phyloP scores from a whole-genome alignment of 64 coral and sea anemone genomes.

The Stylophora pistillata region DNA sequence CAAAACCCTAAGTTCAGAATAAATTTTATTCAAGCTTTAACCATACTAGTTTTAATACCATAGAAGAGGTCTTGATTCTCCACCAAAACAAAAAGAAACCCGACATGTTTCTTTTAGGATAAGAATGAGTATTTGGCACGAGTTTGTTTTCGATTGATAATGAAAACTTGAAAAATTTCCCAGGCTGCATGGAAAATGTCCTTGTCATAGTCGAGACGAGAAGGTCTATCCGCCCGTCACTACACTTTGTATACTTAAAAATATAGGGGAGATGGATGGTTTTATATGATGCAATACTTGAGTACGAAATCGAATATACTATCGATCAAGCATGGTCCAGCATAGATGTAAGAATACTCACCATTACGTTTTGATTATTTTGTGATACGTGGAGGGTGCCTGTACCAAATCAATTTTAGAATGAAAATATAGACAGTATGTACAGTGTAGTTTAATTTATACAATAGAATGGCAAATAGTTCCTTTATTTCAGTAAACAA shows the following conservation, averaged over 20 bases:
- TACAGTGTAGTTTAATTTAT: conserved; percentile 17
- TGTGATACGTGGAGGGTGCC: not conserved
- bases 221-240: not conserved
- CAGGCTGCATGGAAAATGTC: too few species aligned
- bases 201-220: too few species aligned
- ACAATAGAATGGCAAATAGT: conserved; percentile 19
- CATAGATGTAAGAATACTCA: not conserved
- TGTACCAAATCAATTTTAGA: not conserved
- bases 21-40: too few species aligned
- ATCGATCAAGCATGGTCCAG: not conserved
- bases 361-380: not conserved
- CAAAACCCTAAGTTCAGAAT: too few species aligned
- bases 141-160: too few species aligned
- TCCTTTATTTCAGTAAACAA: conserved; percentile 23
- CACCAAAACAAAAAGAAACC: too few species aligned
- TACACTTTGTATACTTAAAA: not conserved
- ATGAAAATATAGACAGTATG: conserved; percentile 4
- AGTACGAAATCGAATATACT: not conserved
- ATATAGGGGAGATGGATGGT: not conserved
- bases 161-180: too few species aligned
- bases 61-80: too few species aligned
- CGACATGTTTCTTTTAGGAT: too few species aligned
- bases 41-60: too few species aligned
- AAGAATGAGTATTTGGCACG: too few species aligned
- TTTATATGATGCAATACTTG: not conserved